phyloP scores from a whole-genome alignment of 2,797 vertebrate species.

The Micropoecilia bifurca region DNA sequence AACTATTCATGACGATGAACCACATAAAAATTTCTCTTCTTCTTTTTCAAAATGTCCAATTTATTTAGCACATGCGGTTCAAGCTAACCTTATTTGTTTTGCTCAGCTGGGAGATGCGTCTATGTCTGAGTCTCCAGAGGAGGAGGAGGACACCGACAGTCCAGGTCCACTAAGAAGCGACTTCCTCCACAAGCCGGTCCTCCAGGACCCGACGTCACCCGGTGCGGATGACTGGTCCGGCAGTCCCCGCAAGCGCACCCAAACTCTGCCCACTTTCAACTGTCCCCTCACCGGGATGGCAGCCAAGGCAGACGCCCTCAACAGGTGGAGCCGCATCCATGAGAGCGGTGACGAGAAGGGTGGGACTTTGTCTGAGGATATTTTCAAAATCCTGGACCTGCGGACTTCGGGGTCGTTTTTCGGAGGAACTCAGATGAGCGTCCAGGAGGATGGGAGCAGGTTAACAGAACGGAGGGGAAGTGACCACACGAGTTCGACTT shows the following conservation, averaged over 20 bases:
- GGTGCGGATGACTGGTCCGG: slow-evolving; percentile 64
- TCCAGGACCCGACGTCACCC: slow-evolving; percentile 12
- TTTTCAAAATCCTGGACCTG: slow-evolving; percentile 85
- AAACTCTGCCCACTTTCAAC: slow-evolving; percentile 89
- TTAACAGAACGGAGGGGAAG: slow-evolving; percentile 42
- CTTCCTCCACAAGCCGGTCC: neutral
- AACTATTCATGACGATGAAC: neutral
- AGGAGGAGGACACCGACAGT: slow-evolving; percentile 76
- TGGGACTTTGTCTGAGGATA: slow-evolving; percentile 90
- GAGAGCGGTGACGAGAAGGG: slow-evolving; percentile 74
- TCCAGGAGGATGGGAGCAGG: slow-evolving; percentile 39
- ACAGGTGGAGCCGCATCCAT: slow-evolving; percentile 73
- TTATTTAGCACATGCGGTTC: neutral
- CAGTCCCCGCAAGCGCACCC: slow-evolving; percentile 91
- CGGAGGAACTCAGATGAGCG: slow-evolving; percentile 28
- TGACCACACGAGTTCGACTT: slow-evolving; percentile 44
- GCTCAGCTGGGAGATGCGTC: slow-evolving; percentile 68
- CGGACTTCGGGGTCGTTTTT: slow-evolving; percentile 66
- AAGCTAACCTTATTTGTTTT: slow-evolving; percentile 5
- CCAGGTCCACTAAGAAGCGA: slow-evolving; percentile 50
- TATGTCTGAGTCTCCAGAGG: slow-evolving; percentile 75
- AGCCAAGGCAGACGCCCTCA: slow-evolving; percentile 63
- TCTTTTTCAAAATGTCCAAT: neutral
- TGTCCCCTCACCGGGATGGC: slow-evolving; percentile 65
- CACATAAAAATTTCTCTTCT: neutral